These are phyloP conservation scores for Eutolmus rufibarbis DNA, from an alignment of 2,888 invertebrate genomes.

Conservation along the genomic window DNA sequence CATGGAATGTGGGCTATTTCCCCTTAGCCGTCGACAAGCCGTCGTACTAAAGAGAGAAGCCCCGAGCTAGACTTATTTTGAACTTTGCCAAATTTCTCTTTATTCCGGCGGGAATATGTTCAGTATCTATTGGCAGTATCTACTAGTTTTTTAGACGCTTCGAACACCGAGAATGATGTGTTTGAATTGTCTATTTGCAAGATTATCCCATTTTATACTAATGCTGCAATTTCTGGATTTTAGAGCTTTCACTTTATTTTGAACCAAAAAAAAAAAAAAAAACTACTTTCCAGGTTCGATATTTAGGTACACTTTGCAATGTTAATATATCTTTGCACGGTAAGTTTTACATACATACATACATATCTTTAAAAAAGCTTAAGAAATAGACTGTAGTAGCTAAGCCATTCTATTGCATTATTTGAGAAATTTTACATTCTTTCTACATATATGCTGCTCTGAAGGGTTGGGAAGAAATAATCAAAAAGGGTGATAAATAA, in stretches of 20 bases:
- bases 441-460: too few species aligned
- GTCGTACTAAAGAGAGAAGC: neutral
- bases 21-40: neutral
- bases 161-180: neutral
- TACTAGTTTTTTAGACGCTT: neutral
- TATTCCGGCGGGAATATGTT: neutral
- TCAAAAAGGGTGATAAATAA: too few species aligned
- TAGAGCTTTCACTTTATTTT: neutral
- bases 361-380: neutral
- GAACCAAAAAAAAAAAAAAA: neutral
- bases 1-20: slow-evolving; percentile 3
- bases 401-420: neutral
- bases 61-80: neutral
- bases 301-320: neutral
- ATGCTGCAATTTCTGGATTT: neutral
- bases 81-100: neutral
- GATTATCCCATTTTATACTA: neutral
- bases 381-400: neutral
- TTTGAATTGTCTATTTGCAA: neutral
- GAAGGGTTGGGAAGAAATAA: too few species aligned
- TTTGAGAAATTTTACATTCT: too few species aligned
- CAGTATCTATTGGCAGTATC: neutral
- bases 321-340: neutral
- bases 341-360: neutral
- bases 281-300: neutral